Conservation (phyloP, 2,113 vertebrate species). For the Columba livia region DNA sequence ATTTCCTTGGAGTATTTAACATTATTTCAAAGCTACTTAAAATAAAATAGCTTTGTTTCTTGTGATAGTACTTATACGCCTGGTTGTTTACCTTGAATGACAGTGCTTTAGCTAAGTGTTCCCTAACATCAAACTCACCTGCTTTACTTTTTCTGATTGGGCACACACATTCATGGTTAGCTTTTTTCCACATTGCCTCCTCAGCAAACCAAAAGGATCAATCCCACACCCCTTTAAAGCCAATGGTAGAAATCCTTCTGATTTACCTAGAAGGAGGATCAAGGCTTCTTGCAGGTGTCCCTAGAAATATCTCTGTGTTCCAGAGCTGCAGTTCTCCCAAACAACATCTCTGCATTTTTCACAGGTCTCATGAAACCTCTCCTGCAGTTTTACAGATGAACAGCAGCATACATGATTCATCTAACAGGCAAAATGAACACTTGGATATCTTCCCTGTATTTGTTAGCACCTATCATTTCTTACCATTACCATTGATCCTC, state of each 20-base stretch:
- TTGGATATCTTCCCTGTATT: neutral
- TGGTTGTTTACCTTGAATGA: neutral
- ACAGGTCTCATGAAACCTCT: neutral
- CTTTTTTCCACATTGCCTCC: neutral
- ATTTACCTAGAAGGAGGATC: neutral
- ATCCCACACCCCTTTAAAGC: neutral
- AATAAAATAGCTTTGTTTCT: neutral
- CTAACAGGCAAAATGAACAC: neutral
- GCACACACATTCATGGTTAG: neutral
- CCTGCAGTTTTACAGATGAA: neutral
- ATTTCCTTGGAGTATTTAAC: neutral
- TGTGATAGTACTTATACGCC: neutral
- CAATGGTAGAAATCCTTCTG: neutral
- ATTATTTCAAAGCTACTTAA: neutral
- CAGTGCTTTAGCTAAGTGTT: neutral
- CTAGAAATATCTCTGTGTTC: neutral
- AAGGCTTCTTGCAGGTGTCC: neutral
- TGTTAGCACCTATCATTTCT: neutral
- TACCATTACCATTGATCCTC: neutral
- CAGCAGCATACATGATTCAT: neutral
- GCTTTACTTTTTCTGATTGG: neutral
- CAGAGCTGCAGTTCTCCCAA: neutral
- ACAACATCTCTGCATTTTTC: neutral
- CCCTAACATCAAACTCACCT: neutral
- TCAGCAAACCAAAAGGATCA: neutral